These are phyloP conservation scores for Psilopsiagon aurifrons DNA, from an alignment of 2,113 vertebrate species.

Conservation along the genomic window DNA sequence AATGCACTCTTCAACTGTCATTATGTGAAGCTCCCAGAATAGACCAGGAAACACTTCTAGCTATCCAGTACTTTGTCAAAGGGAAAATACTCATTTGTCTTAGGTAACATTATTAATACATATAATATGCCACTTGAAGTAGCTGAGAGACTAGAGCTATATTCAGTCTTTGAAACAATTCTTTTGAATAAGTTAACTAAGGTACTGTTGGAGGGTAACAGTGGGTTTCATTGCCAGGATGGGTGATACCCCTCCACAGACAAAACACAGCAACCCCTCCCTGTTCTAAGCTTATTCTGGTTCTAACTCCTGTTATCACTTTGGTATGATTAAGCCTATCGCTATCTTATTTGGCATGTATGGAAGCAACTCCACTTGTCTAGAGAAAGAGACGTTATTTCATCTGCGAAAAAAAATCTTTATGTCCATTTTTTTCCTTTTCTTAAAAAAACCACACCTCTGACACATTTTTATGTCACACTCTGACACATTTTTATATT, in stretches of 20 bases:
- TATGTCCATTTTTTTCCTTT: neutral
- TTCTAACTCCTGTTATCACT: neutral
- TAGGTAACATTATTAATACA: neutral
- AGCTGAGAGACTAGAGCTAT: neutral
- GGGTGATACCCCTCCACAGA: neutral
- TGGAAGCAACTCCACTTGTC: neutral
- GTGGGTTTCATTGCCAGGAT: rapidly evolving
- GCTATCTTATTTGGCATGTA: neutral
- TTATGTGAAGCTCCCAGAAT: rapidly evolving
- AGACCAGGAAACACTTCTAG: neutral
- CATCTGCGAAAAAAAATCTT: neutral
- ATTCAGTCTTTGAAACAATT: neutral
- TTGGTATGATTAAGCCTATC: neutral
- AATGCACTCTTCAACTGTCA: neutral
- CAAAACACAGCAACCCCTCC: too few relatives aligned
- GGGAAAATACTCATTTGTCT: neutral
- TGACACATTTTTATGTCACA: neutral
- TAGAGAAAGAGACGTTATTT: neutral
- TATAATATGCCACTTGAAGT: neutral
- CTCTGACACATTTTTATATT: neutral
- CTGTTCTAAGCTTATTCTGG: too few relatives aligned
- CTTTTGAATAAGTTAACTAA: neutral
- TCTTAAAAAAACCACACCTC: neutral
- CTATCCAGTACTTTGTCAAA: neutral
- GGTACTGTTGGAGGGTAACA: neutral